phyloP scores from a whole-genome alignment of 1,140 invertebrate genomes.

The Microplitis demolitor region DNA sequence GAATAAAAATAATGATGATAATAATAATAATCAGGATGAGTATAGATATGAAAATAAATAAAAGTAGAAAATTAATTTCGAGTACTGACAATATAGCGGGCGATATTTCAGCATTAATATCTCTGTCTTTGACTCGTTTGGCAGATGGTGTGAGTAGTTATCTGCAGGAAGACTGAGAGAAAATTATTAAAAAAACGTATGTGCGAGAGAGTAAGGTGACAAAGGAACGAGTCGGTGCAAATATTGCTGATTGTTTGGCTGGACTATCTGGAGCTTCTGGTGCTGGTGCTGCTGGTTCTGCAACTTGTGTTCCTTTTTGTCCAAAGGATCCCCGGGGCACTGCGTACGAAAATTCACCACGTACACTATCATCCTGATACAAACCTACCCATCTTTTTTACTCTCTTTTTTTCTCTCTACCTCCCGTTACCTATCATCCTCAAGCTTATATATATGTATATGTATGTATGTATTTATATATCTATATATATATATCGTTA shows the following conservation, averaged over 20 bases:
- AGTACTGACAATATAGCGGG: constrained; percentile 14
- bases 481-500: no score
- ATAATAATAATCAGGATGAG: background rate
- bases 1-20: no score
- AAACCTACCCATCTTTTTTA: background rate
- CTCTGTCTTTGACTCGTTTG: background rate
- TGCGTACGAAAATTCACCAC: constrained; percentile 23
- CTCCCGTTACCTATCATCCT: no score
- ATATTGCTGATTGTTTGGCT: constrained; percentile 29
- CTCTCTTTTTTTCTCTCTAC: background rate
- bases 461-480: background rate
- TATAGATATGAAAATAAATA: constrained; percentile 7
- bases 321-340: background rate
- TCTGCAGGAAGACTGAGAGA: no score
- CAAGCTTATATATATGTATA: background rate
- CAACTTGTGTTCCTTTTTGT: background rate
- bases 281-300: background rate
- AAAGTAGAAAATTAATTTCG: constrained; percentile 2
- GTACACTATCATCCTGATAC: constrained; percentile 2
- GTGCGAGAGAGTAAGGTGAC: background rate
- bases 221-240: constrained; percentile 26
- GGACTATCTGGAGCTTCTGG: background rate
- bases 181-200: background rate
- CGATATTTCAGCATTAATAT: constrained; percentile 27
- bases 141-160: background rate